A percentile compares a stretch with the other conserved stretches of the same genome.
phyloP scores from a whole-genome alignment of 1,140 invertebrate genomes.

The Bradynema listronoti region DNA sequence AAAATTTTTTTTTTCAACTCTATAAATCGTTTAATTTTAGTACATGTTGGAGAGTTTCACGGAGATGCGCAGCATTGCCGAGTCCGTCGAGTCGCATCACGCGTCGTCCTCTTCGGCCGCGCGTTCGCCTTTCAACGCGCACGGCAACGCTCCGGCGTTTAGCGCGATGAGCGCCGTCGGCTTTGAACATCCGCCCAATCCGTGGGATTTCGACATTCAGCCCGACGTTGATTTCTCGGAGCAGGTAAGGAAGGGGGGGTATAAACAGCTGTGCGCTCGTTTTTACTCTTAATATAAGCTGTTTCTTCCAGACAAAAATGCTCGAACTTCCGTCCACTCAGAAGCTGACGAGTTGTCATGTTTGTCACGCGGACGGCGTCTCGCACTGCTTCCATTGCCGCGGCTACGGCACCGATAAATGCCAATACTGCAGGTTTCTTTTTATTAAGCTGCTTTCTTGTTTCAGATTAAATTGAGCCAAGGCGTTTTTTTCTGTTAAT shows the following conservation, averaged over 20 bases:
- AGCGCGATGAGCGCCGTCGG: neutral
- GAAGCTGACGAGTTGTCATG: slow-evolving; percentile 35
- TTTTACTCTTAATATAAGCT: slow-evolving; percentile 9
- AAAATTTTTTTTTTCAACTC: neutral
- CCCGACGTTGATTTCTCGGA: slow-evolving; percentile 50
- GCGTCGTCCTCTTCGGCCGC: neutral
- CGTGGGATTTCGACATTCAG: slow-evolving; percentile 56
- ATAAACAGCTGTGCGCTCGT: slow-evolving; percentile 9
- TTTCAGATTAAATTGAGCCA: neutral
- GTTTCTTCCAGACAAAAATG: slow-evolving; percentile 52
- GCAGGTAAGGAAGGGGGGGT: slow-evolving; percentile 32
- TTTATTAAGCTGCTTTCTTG: neutral
- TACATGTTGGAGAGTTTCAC: slow-evolving; percentile 57
- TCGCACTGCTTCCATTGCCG: slow-evolving; percentile 56
- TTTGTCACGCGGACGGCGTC: slow-evolving; percentile 49
- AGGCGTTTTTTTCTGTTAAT: no score
- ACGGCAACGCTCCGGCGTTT: neutral
- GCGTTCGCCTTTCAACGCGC: neutral
- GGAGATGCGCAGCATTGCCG: slow-evolving; percentile 49
- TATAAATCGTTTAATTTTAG: neutral
- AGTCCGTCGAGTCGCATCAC: slow-evolving; percentile 39
- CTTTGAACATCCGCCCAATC: slow-evolving; percentile 31
- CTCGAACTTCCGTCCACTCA: slow-evolving; percentile 52
- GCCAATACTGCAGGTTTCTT: slow-evolving; percentile 52
- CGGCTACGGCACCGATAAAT: slow-evolving; percentile 55